Evolutionary conservation across 2,113 vertebrate species (phyloP), one percentile per base, ranked within the genome.

Genomic region (Cebidichthys violaceus): DNA sequence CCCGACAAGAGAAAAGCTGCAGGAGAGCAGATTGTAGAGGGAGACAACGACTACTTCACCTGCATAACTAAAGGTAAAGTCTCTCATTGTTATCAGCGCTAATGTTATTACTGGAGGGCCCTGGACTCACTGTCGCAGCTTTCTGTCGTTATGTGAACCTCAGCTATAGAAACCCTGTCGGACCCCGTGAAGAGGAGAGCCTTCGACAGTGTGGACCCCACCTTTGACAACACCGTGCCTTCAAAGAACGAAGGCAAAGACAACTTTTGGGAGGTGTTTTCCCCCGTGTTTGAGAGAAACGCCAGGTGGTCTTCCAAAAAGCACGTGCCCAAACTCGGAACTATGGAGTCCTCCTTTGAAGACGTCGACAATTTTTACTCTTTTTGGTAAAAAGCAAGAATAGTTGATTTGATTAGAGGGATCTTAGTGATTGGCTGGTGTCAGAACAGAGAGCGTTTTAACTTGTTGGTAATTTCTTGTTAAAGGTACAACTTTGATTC

Each of bases 401-500:
- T 29, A 6, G 50, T 33, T 55, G 2, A 54, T 67, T 13, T 72
- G 4, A 9, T 29, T 5, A 27, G 3, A 57, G 1, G 33, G 17
- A 37, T 7, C 0, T 17, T 6, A n/a, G 17, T 33, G 10, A 35
- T n/a, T 7, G 0, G 11, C 35, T 35, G 24, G 67, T 13, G 39
- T 43, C 37, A 1, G 66, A 31, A 17, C 4, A 6, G 11, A 43
- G 17, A 1, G 29, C 9, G 13, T 27, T 54, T 43, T 15, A 15
- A 82, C 52, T 0, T 29, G 22, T 11, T 9, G 10, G 29, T 11
- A 9, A 0, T 27, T 73, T 60, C 2, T 9, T 0, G 59, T 69
- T 88, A 33, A 96, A 95, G 98, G 98, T 99, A 99, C 92, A 99
- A 99, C 94, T 99, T 99, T 95, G 98, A 99, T 90, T 99, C 98